Conservation (phyloP, 2,797 vertebrate genomes). For the Remorina albescens region DNA sequence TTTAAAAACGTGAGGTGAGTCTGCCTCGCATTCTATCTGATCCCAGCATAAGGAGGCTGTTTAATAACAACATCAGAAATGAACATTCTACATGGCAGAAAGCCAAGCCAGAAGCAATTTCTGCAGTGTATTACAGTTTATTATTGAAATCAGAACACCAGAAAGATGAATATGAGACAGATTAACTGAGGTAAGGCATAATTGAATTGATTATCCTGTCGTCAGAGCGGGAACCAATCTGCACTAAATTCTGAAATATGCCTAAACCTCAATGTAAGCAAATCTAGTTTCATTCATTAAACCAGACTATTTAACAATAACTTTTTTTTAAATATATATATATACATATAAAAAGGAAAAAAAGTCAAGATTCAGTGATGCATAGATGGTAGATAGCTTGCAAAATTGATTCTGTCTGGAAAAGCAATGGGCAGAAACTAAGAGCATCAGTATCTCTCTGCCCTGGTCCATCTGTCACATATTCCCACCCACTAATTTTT, state of each 20-base stretch:
- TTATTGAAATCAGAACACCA: constrained; percentile 5
- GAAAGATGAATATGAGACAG: constrained; percentile 2
- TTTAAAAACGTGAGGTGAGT: neutral
- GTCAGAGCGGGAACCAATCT: constrained; percentile 6
- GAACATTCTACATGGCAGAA: neutral
- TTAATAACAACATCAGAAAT: neutral
- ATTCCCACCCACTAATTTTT: constrained; percentile 33
- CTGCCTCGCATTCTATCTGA: neutral
- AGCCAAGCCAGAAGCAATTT: neutral
- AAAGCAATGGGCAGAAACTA: constrained; percentile 46
- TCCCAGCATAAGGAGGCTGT: neutral
- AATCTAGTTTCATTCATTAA: constrained; percentile 23
- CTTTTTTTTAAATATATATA: constrained; percentile 10
- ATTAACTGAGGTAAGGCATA: constrained; percentile 20
- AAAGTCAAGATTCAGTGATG: constrained; percentile 42
- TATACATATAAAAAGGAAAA: constrained; percentile 30
- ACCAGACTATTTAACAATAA: constrained; percentile 15
- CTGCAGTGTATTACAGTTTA: neutral
- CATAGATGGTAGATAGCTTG: constrained; percentile 43
- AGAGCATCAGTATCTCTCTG: constrained; percentile 35
- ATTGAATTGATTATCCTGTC: constrained; percentile 46
- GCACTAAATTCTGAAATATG: constrained; percentile 12
- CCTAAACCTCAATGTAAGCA: constrained; percentile 7
- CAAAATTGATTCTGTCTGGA: constrained; percentile 45
- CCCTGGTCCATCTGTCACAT: constrained; percentile 33